These are phyloP conservation scores for Drepanosiphum platanoidis DNA, from an alignment of 2,888 invertebrate species.

Conservation along the genomic window DNA sequence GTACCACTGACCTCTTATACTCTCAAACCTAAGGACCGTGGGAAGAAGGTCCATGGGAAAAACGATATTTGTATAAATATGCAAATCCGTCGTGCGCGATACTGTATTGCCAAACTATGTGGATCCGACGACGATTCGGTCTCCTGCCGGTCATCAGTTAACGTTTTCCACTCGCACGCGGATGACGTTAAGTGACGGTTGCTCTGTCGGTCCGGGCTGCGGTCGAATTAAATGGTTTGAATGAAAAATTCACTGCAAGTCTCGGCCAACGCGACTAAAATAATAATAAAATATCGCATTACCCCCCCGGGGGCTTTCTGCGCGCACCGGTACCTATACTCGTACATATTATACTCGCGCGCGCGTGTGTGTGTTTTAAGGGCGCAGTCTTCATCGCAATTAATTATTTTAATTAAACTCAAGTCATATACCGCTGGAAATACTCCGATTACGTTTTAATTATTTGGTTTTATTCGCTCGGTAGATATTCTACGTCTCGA, in stretches of 20 bases:
- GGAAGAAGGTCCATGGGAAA: slow-evolving; percentile 43
- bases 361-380: slow-evolving; percentile 19
- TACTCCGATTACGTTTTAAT: slow-evolving; percentile 46
- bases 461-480: slow-evolving; percentile 19
- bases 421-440: slow-evolving; percentile 1
- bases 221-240: not conserved
- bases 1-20: slow-evolving; percentile 32
- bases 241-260: not conserved
- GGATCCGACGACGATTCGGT: not conserved
- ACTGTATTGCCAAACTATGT: not conserved
- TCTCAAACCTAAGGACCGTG: slow-evolving; percentile 32
- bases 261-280: not conserved
- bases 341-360: not conserved
- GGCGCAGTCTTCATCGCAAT: slow-evolving; percentile 19
- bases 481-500: not conserved
- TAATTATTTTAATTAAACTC: slow-evolving; percentile 57
- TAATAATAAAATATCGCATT: slow-evolving; percentile 42
- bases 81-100: not conserved
- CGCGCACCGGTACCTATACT: not conserved
- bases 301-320: not conserved
- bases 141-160: not conserved
- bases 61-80: not conserved
- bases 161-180: not conserved
- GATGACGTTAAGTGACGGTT: not conserved
- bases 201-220: not conserved